Percentiles rank a stretch among this genome's conserved stretches.
These are phyloP conservation scores for Blomia tropicalis DNA, from an alignment of 2,888 invertebrate species.

Conservation along the genomic window DNA sequence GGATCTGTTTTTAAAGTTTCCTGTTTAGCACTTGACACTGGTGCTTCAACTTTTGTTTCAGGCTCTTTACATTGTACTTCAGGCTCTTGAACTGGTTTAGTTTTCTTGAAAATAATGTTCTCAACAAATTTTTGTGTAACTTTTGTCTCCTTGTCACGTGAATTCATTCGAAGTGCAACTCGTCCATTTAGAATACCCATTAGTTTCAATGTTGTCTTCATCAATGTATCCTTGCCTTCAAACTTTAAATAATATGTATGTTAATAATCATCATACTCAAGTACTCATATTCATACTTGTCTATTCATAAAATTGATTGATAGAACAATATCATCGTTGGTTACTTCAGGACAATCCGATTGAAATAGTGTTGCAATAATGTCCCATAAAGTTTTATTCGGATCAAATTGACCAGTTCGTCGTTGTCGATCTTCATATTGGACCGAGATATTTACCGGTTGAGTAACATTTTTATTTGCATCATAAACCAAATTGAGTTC, in stretches of 20 bases:
- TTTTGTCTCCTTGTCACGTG: not conserved
- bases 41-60: no score
- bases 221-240: conserved; percentile 41
- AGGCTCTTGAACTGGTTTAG: not conserved
- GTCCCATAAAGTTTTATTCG: conserved; percentile 43
- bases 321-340: not conserved
- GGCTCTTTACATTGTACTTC: not conserved
- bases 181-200: conserved; percentile 61
- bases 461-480: conserved; percentile 42
- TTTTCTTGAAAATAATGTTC: conserved; percentile 15
- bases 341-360: not conserved
- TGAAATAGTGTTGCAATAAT: conserved; percentile 38
- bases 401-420: conserved; percentile 45
- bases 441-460: conserved; percentile 53
- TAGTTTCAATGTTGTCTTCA: conserved; percentile 52
- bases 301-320: conserved; percentile 32
- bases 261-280: not conserved
- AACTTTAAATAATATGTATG: not conserved
- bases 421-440: conserved; percentile 58
- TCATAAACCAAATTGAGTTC: conserved; percentile 63
- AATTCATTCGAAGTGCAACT: conserved; percentile 47
- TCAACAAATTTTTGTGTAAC: conserved; percentile 17
- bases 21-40: no score
- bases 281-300: conserved; percentile 29
- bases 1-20: no score